phyloP scores from a whole-genome alignment of 2,888 invertebrate genomes.

The Hypselothyrea guttata region DNA sequence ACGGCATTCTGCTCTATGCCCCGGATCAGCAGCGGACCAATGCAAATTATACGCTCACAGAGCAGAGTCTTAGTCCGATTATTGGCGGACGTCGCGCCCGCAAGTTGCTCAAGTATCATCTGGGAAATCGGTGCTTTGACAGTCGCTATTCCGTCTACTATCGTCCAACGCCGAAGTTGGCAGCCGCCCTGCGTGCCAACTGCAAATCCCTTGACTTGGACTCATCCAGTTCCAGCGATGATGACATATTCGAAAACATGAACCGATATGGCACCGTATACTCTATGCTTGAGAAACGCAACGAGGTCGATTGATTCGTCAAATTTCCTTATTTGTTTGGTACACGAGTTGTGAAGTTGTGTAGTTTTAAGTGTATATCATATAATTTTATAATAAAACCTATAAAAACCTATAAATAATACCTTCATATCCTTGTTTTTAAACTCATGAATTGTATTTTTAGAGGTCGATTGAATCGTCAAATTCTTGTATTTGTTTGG shows the following conservation, averaged over 20 bases:
- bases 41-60: constrained; percentile 65
- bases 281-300: constrained; percentile 30
- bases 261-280: constrained; percentile 63
- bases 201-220: constrained; percentile 6
- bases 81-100: constrained; percentile 69
- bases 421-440: too few relatives aligned
- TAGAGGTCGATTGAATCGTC: too few relatives aligned
- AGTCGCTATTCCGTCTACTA: constrained; percentile 71
- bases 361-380: too few relatives aligned
- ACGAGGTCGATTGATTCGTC: constrained; percentile 18
- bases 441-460: too few relatives aligned
- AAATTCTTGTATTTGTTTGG: too few relatives aligned
- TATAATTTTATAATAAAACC: too few relatives aligned
- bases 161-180: constrained; percentile 57
- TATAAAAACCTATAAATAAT: too few relatives aligned
- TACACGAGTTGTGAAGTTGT: too few relatives aligned
- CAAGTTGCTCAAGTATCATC: constrained; percentile 70
- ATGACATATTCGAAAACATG: constrained; percentile 57
- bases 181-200: constrained; percentile 18
- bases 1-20: constrained; percentile 66
- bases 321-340: background rate
- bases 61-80: constrained; percentile 56
- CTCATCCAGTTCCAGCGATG: constrained; percentile 55
- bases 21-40: too few relatives aligned
- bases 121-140: constrained; percentile 69